Evolutionary conservation across 2,113 vertebrate species (phyloP), one percentile per base, ranked within the genome.

Genomic region (Hipposideros armiger): DNA sequence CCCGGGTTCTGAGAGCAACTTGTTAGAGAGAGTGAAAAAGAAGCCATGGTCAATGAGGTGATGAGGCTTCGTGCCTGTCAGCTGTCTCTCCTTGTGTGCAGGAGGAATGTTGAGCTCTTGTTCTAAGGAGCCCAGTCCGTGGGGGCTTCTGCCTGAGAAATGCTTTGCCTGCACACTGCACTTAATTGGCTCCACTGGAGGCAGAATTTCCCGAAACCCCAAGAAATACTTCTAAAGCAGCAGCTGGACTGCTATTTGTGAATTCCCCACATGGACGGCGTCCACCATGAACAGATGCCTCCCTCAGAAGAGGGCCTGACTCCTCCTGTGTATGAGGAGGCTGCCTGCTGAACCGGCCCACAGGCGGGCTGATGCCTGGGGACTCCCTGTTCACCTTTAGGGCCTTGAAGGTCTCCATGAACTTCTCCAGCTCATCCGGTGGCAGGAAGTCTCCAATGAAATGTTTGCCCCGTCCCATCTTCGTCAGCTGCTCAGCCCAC

Each of bases 331-430:
- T 45, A 40, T 82, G 80, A 62, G 28, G 9, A 66, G 81, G 70
- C 90, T 6, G 14, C 26, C 58, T 56, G 70, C 47, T 45, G 11
- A 20, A 42, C 20, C 20, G 36, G 20, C 36, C 36, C 10, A 14
- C 1, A 16, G 50, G 24, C 32, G 32, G 42, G 20, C 40, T 78
- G 70, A 24, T 47, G 54, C 56, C 8, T 3, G 22, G 3, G 70
- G 52, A 17, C 14, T n/a, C 54, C 40, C 10, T 2, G n/a, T 97
- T 98, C 96, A 99, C 99, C 99, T 99, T 99, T 16, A 99, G 95
- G 0, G 99, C 99, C 96, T 99, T 99, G 97, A 99, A 99, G 0
- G 99, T 99, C 98, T 99, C 99, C 99, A 99, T 99, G 97, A 99
- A 99, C 67, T 99, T 99, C 36, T 99, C 99, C 98, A 99, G 98